These are phyloP conservation scores for Mystacornis crossleyi DNA, from an alignment of 2,113 vertebrate species.

Conservation along the genomic window DNA sequence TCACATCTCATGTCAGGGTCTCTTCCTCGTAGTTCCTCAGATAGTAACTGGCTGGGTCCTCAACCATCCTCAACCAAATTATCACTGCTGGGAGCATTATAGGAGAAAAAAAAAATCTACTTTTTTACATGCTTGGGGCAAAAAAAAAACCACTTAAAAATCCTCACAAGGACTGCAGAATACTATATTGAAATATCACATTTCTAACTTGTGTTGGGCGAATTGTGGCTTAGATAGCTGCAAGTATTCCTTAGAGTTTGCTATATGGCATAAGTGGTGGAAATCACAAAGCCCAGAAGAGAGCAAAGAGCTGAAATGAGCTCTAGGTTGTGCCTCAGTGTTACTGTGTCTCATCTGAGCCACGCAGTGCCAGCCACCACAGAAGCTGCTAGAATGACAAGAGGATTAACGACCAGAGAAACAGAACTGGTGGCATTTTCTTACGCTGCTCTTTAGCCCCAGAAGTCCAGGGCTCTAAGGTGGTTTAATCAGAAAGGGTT, in stretches of 20 bases:
- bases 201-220: not conserved
- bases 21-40: not conserved
- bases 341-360: not conserved
- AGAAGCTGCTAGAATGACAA: not conserved
- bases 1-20: accelerated
- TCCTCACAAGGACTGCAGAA: not conserved
- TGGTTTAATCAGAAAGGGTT: not conserved
- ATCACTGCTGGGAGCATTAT: not conserved
- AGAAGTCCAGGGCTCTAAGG: not conserved
- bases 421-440: not conserved
- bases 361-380: not conserved
- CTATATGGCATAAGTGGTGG: not conserved
- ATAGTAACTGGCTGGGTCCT: not conserved
- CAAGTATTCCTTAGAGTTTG: not conserved
- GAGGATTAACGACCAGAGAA: not conserved
- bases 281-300: not conserved
- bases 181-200: not conserved
- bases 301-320: not conserved
- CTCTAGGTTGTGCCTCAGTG: not conserved
- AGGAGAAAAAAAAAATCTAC: not conserved
- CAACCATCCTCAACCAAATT: not conserved
- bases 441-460: not conserved
- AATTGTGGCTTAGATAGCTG: not conserved
- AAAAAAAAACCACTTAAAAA: not conserved
- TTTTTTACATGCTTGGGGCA: not conserved